Evolutionary conservation across 2,888 invertebrate genomes (phyloP).

Genomic region (Alentia gelatinosa): DNA sequence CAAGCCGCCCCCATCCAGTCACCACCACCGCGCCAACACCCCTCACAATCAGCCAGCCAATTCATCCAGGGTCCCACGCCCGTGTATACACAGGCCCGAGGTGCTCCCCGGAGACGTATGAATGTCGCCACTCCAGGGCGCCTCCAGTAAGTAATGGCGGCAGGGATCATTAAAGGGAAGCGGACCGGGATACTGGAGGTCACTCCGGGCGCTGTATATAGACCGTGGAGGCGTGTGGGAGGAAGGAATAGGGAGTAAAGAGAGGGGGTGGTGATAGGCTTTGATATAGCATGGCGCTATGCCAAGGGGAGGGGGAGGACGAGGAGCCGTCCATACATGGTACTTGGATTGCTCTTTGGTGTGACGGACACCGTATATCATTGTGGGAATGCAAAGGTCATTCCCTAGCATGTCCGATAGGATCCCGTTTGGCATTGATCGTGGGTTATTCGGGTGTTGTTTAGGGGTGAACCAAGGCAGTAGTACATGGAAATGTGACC

Average conservation of each 20-base stretch:
- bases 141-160: not conserved
- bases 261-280: not conserved
- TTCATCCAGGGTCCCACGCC: not conserved
- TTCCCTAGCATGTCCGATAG: not conserved
- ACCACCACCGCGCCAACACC: not conserved
- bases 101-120: not conserved
- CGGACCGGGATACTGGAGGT: not conserved
- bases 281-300: not conserved
- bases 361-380: not conserved
- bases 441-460: not conserved
- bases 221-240: not conserved
- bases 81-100: not conserved
- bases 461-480: not conserved
- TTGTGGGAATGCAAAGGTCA: not conserved
- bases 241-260: too few species aligned
- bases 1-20: not conserved
- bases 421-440: not conserved
- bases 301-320: too few species aligned
- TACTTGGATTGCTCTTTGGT: not conserved
- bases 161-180: not conserved
- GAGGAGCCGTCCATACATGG: not conserved
- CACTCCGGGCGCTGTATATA: not conserved
- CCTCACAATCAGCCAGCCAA: slow-evolving; percentile 17
- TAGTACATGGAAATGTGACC: not conserved
- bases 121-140: slow-evolving; percentile 14